A percentile compares a stretch with the other conserved stretches of the same genome.
These are phyloP conservation scores for Anarrhichthys ocellatus DNA, from an alignment of 2,113 vertebrate genomes.

Conservation along the genomic window DNA sequence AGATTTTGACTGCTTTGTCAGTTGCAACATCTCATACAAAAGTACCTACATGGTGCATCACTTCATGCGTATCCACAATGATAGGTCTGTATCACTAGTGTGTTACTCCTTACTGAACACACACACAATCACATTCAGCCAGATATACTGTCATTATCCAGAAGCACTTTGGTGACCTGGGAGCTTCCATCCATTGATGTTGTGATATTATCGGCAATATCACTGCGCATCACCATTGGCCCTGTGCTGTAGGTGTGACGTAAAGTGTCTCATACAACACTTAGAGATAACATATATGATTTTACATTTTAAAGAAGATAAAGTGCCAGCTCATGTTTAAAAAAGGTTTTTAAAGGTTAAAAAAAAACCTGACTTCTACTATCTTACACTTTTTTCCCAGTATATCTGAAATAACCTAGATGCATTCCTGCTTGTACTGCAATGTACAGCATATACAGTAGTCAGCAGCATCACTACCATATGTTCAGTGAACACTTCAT, in stretches of 20 bases:
- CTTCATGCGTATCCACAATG: background rate
- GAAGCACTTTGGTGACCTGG: background rate
- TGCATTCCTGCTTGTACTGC: background rate
- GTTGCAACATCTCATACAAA: too few species aligned
- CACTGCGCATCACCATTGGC: background rate
- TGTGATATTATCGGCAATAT: conserved; percentile 36
- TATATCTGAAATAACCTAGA: background rate
- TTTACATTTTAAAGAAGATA: background rate
- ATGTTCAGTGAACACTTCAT: background rate
- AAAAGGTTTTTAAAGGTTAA: too few species aligned
- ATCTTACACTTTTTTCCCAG: background rate
- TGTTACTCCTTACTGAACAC: background rate
- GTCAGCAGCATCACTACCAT: conserved; percentile 5
- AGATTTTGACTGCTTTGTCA: too few species aligned
- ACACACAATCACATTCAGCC: background rate
- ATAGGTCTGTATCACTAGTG: background rate
- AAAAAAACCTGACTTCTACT: background rate
- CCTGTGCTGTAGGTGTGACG: conserved; percentile 31
- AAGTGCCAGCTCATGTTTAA: background rate
- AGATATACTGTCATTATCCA: background rate
- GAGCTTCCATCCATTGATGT: conserved; percentile 36
- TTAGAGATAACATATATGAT: background rate
- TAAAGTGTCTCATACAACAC: conserved; percentile 23
- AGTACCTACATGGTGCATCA: too few species aligned
- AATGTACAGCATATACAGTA: background rate